phyloP scores from a whole-genome alignment of 2,113 vertebrate genomes.

The Epinephelus cyanopodus region DNA sequence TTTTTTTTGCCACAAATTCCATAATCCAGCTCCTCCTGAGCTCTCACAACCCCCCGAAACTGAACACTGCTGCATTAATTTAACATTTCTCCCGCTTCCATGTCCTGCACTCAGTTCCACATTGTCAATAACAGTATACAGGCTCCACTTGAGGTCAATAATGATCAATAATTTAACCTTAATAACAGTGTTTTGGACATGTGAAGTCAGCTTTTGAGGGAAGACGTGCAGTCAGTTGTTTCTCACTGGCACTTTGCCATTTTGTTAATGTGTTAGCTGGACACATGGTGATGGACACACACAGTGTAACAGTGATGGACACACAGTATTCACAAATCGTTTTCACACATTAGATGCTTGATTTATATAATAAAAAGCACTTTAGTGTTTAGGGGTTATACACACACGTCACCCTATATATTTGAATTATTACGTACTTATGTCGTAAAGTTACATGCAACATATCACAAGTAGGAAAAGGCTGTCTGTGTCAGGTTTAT shows the following conservation, averaged over 20 bases:
- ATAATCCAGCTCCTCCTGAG: background rate
- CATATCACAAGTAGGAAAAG: background rate
- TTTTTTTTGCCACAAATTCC: background rate
- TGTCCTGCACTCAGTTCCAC: background rate
- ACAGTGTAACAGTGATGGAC: constrained; percentile 26
- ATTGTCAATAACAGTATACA: background rate
- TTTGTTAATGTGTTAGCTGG: constrained; percentile 44
- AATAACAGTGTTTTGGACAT: constrained; percentile 15
- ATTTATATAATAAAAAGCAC: constrained; percentile 1
- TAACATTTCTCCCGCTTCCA: background rate
- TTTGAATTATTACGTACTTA: background rate
- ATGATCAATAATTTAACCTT: constrained; percentile 47
- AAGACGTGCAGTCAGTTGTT: background rate
- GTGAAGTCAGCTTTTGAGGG: constrained; percentile 17
- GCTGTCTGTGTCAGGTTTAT: background rate
- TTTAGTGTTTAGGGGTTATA: background rate
- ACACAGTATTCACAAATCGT: constrained; percentile 7
- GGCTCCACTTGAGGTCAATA: constrained; percentile 13
- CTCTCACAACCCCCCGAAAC: background rate
- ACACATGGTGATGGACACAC: constrained; percentile 36
- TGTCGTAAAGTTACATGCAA: background rate
- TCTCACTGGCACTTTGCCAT: constrained; percentile 51
- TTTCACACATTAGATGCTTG: background rate
- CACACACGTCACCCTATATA: background rate
- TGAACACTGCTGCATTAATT: constrained; percentile 10